Base-by-base conservation (phyloP, 2,888 invertebrate genomes). In the Tenthredo mesomela region DNA sequence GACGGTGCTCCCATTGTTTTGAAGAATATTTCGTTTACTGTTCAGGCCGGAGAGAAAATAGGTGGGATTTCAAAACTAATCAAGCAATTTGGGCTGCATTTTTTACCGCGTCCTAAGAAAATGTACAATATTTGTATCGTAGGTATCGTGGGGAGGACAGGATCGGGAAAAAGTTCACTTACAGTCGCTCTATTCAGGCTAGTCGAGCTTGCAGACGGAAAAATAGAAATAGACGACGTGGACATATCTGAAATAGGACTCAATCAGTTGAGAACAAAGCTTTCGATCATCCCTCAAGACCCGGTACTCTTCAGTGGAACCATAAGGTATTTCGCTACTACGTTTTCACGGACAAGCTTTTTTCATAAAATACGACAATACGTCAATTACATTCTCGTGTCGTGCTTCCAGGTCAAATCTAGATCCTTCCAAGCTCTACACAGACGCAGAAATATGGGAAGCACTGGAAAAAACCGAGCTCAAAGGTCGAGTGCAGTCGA, bases 251-350 rank as follows among this genome's bases (percentile, higher is more conserved):
- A 87, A 61, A 85, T 92, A 12, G 87, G 88, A 18, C 86, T 91
- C 21, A 92, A 94, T 67, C 92, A 94, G 85, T 92, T 96, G 21
- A 92, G 96, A 75, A 93, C 93, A 43, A 91, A 92, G 71, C 88
- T 95, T 58, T 94, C 94, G 15, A 93, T 94, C 71, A 95, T 96
- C 86, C 95, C 96, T 10, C 96, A 96, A 89, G 95, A 96, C 89
- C 95, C 96, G 0, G 94, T 95, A 2, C 92, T 96, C 15, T 96
- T 96, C 89, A 94, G 94, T 43, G 95, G 95, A 65, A 95, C 95
- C 33, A 90, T 96, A 40, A 94, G 95, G 94, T 94, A 89, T 86
- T 4, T 6, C 9, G 12, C 25, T 61, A 9, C 10, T 21, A 25
- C 61, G 10, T 21, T 50, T 40, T 12, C 18, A 73, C 37, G 12